Percentiles rank a stretch among this genome's conserved stretches.
phyloP scores from a whole-genome alignment of 1,140 invertebrate species.

The Cyphomyrmex costatus region DNA sequence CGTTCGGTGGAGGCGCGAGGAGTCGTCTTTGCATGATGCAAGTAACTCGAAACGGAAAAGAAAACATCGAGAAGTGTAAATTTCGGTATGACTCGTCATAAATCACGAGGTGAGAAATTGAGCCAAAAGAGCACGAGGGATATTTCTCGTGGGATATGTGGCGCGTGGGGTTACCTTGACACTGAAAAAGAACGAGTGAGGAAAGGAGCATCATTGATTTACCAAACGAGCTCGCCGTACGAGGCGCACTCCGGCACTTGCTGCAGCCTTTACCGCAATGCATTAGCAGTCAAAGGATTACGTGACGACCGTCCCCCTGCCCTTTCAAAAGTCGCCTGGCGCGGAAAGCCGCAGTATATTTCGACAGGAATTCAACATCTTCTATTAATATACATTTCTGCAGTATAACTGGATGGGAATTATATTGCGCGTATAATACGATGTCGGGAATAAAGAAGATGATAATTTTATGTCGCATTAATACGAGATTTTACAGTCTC shows the following conservation, averaged over 20 bases:
- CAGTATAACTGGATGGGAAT: conserved; percentile 14
- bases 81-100: conserved; percentile 22
- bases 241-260: conserved; percentile 61
- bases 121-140: conserved; percentile 53
- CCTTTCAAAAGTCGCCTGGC: conserved; percentile 29
- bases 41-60: not conserved
- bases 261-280: conserved; percentile 75
- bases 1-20: not conserved
- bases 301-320: not conserved
- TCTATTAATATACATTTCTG: conserved; percentile 46
- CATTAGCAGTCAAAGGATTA: conserved; percentile 53
- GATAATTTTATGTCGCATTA: conserved; percentile 7
- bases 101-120: conserved; percentile 45
- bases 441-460: not conserved
- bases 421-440: conserved; percentile 17
- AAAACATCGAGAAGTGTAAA: conserved; percentile 6
- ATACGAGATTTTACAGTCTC: not conserved
- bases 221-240: conserved; percentile 54
- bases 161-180: conserved; percentile 70
- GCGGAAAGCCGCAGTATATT: not conserved
- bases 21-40: not conserved
- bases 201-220: conserved; percentile 73
- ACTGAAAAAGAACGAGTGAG: conserved; percentile 65
- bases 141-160: conserved; percentile 10
- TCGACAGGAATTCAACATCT: not conserved